Base-by-base conservation (phyloP, 1,140 invertebrate genomes). In the Penaeus japonicus region DNA sequence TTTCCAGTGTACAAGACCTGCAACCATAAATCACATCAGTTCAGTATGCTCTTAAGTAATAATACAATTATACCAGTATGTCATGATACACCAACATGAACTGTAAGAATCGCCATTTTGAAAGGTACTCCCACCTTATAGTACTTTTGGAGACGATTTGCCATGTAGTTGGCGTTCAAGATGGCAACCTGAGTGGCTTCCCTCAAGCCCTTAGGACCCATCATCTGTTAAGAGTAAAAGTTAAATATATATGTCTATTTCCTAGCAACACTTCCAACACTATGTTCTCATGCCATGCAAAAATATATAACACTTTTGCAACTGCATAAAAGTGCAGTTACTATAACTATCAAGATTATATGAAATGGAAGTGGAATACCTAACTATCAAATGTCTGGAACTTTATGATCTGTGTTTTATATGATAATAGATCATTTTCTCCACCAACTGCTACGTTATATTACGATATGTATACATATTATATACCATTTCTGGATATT, bases 121-220 rank as follows among this genome's bases (percentile, higher is more conserved):
- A 30, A 70, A n/a, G 17, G 15, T 24, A 70, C 62, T 70, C 47
- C 32, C 59, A 90, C 90, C 91, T 96, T 96, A 92, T 99, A 99
- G 92, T 98, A 94, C 0, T 95, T 94, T 91, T 98, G 96, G 24
- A 99, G 92, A 82, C 96, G 93, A 92, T 96, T 96, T 47, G 96
- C 96, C 98, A 99, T 99, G 93, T 99, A 99, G 93, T 99, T 99
- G 0, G 99, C 99, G 93, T 99, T 99, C 0, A 99, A 93, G 88
- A 99, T 99, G 24, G 99, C 98, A 4, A 99, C 96, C 94, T 99
- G 97, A 0, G 98, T 99, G 0, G 98, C 98, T 92, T 96, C 95
- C 80, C 95, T 95, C 53, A 99, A 93, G 0, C 98, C 98, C 87
- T 95, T 94, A 0, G 96, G 95, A 10, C 99, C 99, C 99, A 99